Conservation (phyloP, 2,113 vertebrate species). For the Variabilichromis moorii region DNA sequence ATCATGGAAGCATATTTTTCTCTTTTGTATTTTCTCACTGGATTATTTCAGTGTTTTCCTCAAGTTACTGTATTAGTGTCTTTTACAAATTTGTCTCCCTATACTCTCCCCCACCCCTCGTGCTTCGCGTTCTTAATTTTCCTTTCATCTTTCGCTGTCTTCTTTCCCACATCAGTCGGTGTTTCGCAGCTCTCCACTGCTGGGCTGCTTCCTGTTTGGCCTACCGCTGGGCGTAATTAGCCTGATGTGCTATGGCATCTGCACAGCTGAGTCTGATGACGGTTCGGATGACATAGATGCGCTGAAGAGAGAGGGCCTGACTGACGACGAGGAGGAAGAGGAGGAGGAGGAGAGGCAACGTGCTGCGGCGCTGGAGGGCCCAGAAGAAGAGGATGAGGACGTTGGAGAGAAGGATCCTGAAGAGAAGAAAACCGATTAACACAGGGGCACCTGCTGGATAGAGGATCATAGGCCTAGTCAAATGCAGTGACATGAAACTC, state of each 20-base stretch:
- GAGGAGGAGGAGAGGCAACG: slow-evolving; percentile 67
- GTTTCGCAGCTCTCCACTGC: slow-evolving; percentile 90
- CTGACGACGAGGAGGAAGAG: slow-evolving; percentile 78
- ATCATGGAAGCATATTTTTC: neutral
- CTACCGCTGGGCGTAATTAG: slow-evolving; percentile 96
- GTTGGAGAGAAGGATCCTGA: slow-evolving; percentile 57
- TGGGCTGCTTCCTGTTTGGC: slow-evolving; percentile 97
- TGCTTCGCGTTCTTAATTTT: neutral
- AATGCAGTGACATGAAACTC: slow-evolving; percentile 54
- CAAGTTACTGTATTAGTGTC: neutral
- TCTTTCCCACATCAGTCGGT: slow-evolving; percentile 77
- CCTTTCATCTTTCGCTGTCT: neutral
- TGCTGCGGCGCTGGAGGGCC: slow-evolving; percentile 61
- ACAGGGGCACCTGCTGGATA: slow-evolving; percentile 6
- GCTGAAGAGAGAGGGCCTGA: slow-evolving; percentile 73
- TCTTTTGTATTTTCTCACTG: neutral
- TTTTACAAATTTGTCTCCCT: neutral
- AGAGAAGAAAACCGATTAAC: slow-evolving; percentile 77
- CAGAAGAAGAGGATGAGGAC: slow-evolving; percentile 67
- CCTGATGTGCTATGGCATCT: slow-evolving; percentile 98
- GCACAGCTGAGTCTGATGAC: slow-evolving; percentile 86
- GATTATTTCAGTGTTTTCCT: neutral
- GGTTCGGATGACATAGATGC: slow-evolving; percentile 72
- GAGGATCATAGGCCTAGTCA: slow-evolving; percentile 32
- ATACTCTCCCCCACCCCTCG: neutral